Evolutionary conservation across 2,113 vertebrate species (phyloP).

Genomic region (Catharus bicknelli): DNA sequence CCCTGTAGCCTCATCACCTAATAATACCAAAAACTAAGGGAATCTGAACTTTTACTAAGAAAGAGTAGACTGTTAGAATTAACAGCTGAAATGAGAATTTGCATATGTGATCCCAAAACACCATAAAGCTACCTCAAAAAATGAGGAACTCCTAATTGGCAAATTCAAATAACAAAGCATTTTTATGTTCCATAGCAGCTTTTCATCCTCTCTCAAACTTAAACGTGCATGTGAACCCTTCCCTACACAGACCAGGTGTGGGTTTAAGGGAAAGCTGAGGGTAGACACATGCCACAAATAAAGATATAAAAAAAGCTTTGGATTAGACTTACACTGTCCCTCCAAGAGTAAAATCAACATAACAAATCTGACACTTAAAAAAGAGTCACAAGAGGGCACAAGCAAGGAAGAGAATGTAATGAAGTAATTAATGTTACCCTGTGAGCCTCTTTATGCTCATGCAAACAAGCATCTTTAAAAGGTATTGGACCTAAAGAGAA

Average conservation of each 20-base stretch:
- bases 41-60: neutral
- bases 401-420: neutral
- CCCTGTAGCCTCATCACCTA: neutral
- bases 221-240: neutral
- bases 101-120: neutral
- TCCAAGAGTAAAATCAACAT: neutral
- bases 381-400: neutral
- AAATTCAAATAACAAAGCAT: neutral
- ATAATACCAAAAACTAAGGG: neutral
- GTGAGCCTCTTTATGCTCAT: neutral
- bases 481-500: neutral
- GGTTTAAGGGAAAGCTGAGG: neutral
- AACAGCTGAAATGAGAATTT: neutral
- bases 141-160: neutral
- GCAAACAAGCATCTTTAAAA: neutral
- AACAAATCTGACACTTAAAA: neutral
- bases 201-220: neutral
- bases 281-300: fast-evolving
- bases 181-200: neutral
- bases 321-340: neutral
- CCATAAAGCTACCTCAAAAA: neutral
- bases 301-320: neutral
- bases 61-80: neutral
- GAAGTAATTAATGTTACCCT: neutral
- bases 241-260: too few relatives aligned